Evolutionary conservation across 2,113 vertebrate species (phyloP), one percentile per base, ranked within the genome.

Genomic region (Hippocampus mohnikei): DNA sequence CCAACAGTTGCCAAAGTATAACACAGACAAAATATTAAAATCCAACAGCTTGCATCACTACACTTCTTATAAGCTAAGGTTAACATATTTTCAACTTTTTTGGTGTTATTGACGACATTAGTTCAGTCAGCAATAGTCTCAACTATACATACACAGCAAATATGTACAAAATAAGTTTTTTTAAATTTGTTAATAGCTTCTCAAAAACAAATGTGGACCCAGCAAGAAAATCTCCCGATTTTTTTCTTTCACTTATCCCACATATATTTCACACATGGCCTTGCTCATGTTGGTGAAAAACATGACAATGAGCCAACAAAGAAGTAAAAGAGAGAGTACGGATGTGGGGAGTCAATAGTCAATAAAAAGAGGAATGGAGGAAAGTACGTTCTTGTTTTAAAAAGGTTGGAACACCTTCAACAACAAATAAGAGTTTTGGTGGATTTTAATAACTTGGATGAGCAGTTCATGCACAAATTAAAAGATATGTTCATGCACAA

Each of bases 121-220:
- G 46, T 79, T 84, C 64, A 82, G 50, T 75, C 71, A 56, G 46
- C 70, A 73, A 71, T 59, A 61, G 27, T 58, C 53, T 69, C 63
- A 63, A 84, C 81, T 89, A 87, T 81, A 88, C 81, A 88, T 67
- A 87, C 80, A 86, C 84, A 76, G 82, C 77, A 86, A 86, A 87
- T 88, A 88, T 91, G 80, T 91, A 91, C 90, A 92, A 74, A 81
- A 79, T 74, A 67, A 0, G 33, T 37, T 37, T 29, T 29, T 37
- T 74, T 88, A 71, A 85, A 74, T 41, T 80, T 65, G 67, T 79
- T 66, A 75, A 69, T 18, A 79, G 79, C 65, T 76, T 85, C 53
- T 81, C 50, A 78, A 71, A 71, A 77, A 68, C 68, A 37, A 23
- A 13, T 53, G 65, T 50, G 66, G 71, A 73, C 59, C 61, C 60